phyloP scores from a whole-genome alignment of 2,113 vertebrate species.

The Hemicordylus capensis region DNA sequence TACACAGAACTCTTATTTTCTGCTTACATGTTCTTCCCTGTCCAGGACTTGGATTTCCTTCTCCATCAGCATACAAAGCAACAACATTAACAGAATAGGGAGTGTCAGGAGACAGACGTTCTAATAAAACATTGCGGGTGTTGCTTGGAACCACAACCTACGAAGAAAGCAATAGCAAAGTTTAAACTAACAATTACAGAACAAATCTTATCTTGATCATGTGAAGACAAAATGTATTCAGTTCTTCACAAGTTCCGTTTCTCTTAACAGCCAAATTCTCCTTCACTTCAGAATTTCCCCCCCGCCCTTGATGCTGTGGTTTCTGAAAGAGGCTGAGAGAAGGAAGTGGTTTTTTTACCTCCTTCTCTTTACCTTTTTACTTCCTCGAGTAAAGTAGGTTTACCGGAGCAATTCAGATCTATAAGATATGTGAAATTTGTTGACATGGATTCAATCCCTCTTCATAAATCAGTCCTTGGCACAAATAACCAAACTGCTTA shows the following conservation, averaged over 20 bases:
- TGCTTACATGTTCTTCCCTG: constrained; percentile 90
- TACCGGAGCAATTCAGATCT: neutral
- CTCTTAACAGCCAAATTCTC: neutral
- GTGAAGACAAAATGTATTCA: neutral
- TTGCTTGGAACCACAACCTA: constrained; percentile 90
- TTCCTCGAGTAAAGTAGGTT: neutral
- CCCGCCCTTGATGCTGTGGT: neutral
- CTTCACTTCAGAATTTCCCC: neutral
- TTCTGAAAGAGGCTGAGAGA: neutral
- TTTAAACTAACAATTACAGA: neutral
- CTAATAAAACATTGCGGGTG: constrained; percentile 83
- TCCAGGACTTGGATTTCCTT: constrained; percentile 78
- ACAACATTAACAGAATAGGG: constrained; percentile 85
- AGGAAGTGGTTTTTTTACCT: neutral
- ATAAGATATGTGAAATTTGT: neutral
- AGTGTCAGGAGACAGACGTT: constrained; percentile 89
- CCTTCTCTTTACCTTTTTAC: neutral
- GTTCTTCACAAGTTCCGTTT: neutral
- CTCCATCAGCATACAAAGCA: constrained; percentile 89
- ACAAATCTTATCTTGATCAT: neutral
- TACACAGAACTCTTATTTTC: constrained; percentile 12
- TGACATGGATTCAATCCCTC: neutral
- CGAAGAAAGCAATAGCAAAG: constrained; percentile 39
- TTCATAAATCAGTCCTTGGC: neutral
- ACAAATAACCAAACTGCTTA: neutral